phyloP scores from a whole-genome alignment of 2,113 vertebrate genomes.

The Tapirus terrestris region DNA sequence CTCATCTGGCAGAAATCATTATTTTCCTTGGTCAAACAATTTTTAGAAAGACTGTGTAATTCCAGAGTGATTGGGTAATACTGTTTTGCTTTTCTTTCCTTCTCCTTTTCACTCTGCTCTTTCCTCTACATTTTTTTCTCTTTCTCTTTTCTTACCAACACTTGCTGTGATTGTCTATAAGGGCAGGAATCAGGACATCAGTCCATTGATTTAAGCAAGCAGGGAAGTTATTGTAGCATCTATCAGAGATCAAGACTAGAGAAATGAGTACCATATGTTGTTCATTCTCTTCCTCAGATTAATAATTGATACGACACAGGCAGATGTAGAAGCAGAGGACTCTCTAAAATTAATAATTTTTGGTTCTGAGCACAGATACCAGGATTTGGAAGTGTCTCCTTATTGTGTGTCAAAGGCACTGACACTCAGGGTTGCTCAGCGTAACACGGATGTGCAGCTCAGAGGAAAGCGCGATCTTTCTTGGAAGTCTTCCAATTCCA shows the following conservation, averaged over 20 bases:
- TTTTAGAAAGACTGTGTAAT: slow-evolving; percentile 49
- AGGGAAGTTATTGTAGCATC: background rate
- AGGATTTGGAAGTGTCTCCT: slow-evolving; percentile 20
- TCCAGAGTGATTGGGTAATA: background rate
- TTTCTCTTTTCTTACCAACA: background rate
- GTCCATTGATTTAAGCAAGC: background rate
- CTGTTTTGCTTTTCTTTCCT: background rate
- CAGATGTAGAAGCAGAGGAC: background rate
- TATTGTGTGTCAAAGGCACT: background rate
- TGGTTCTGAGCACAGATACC: slow-evolving; percentile 8
- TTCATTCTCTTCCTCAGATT: slow-evolving; percentile 4
- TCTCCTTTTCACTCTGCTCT: background rate
- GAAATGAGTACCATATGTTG: background rate
- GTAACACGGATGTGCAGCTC: background rate
- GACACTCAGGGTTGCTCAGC: background rate
- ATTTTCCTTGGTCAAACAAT: slow-evolving; percentile 32
- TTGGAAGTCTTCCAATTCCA: slow-evolving; percentile 43
- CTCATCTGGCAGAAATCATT: background rate
- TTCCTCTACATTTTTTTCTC: background rate
- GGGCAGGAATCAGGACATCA: background rate
- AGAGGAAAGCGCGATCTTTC: background rate
- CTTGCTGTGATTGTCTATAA: background rate
- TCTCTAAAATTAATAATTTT: slow-evolving; percentile 44
- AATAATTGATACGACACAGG: slow-evolving; percentile 42
- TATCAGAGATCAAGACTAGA: background rate